Evolutionary conservation across 2,113 vertebrate genomes (phyloP), one percentile per base, ranked within the genome.

Genomic region (Bubo blakistoni): DNA sequence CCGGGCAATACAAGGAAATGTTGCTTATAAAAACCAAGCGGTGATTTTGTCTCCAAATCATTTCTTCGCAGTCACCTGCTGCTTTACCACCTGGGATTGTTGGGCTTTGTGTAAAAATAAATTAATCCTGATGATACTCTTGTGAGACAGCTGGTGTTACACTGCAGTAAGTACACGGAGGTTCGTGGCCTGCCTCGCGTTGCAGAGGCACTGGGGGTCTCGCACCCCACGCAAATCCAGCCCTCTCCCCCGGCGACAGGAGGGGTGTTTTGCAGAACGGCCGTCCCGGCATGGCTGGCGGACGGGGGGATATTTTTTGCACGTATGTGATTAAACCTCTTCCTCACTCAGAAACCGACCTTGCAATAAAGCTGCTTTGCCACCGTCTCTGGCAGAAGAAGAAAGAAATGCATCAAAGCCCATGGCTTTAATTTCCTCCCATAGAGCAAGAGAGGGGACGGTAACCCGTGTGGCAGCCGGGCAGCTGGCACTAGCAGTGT

Each of bases 101-200:
- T 12, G 7, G 57, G 57, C 26, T 81, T 62, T 81, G 81, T 65
- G 70, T 63, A 86, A 76, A 65, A 51, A 52, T 16, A 54, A 81
- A 76, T 52, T 34, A 77, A 81, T 65, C 63, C 51, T 54, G 49
- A 12, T 5, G 21, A 17, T 20, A 6, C 55, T 16, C 36, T n/a
- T 25, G 36, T 0, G 42, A 42, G 61, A 34, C 59, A 34, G 86
- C 46, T 34, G 86, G 46, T 2, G 36, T 13, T 20, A 13, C 0
- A 2, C 36, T 3, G 38, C 26, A 20, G 10, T 2, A 46, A 34
- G 29, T 1, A 15, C 34, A 0, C 2, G 36, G 62, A 15, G 52
- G 27, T 10, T 3, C 4, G 58, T 5, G 34, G 27, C n/a, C 47
- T n/a, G 24, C 21, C 44, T 52, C 36, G 1, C 9, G 9, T 6